A percentile compares a stretch with the other conserved stretches of the same genome.
phyloP scores from a whole-genome alignment of 1,140 invertebrate genomes.

The Drosophila parvula region DNA sequence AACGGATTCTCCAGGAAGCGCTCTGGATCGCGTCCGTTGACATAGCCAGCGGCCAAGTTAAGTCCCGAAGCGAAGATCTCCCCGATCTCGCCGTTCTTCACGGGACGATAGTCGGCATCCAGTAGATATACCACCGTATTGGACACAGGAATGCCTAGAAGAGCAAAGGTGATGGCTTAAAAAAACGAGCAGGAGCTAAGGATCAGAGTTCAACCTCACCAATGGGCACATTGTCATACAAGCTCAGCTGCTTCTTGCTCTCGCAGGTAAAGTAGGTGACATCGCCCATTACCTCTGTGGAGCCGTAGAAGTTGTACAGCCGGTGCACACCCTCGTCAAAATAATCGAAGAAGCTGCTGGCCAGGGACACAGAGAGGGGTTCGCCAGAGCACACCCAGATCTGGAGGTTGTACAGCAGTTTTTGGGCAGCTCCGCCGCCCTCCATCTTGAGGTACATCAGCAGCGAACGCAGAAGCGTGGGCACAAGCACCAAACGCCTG shows the following conservation, averaged over 20 bases:
- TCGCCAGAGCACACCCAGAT: slow-evolving; percentile 94
- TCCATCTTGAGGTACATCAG: slow-evolving; percentile 88
- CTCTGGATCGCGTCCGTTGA: slow-evolving; percentile 89
- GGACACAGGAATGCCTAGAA: slow-evolving; percentile 86
- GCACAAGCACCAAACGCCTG: slow-evolving; percentile 91
- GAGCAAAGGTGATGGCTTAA: slow-evolving; percentile 84
- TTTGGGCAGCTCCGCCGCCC: slow-evolving; percentile 81
- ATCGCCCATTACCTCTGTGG: slow-evolving; percentile 94
- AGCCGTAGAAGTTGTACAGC: slow-evolving; percentile 94
- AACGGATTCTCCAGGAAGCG: slow-evolving; percentile 90
- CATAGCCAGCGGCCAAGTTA: slow-evolving; percentile 92
- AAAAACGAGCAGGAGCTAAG: neutral
- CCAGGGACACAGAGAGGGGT: slow-evolving; percentile 87
- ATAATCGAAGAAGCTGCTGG: slow-evolving; percentile 89
- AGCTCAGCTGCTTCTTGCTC: slow-evolving; percentile 86
- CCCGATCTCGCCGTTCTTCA: slow-evolving; percentile 89
- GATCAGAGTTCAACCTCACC: slow-evolving; percentile 85
- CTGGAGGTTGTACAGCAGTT: slow-evolving; percentile 86
- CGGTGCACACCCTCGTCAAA: slow-evolving; percentile 87
- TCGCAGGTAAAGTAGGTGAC: slow-evolving; percentile 88
- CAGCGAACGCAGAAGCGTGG: slow-evolving; percentile 91
- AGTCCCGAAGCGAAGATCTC: slow-evolving; percentile 91
- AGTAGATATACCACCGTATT: slow-evolving; percentile 92
- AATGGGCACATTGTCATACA: slow-evolving; percentile 90
- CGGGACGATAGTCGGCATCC: slow-evolving; percentile 88